A percentile compares a stretch with the other conserved stretches of the same genome.
phyloP scores from a whole-genome alignment of 2,888 invertebrate genomes.

The Anodontia alba region DNA sequence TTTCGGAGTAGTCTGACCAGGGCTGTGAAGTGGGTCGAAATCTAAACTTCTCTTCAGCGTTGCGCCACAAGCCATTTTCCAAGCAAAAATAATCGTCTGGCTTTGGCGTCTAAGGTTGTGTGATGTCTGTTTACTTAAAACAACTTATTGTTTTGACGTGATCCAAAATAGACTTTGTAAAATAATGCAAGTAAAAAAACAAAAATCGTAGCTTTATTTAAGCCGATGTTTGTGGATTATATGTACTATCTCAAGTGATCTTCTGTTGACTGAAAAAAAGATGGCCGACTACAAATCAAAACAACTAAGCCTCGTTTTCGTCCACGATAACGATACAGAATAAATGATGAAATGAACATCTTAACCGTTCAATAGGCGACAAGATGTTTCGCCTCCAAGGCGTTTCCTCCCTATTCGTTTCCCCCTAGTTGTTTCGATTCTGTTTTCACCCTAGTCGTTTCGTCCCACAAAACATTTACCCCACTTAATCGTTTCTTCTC shows the following conservation, averaged over 20 bases:
- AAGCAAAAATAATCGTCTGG: neutral
- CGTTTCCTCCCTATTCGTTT: no score
- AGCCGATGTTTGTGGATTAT: neutral
- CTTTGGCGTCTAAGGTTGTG: no score
- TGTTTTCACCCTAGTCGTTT: no score
- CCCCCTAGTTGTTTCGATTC: no score
- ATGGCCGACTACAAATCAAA: conserved; percentile 14
- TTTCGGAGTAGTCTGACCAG: conserved; percentile 90
- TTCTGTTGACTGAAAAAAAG: neutral
- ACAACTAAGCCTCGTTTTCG: conserved; percentile 3
- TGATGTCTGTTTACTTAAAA: no score
- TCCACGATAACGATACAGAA: neutral
- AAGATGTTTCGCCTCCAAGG: no score
- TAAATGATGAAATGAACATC: neutral
- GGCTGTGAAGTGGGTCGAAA: conserved; percentile 95
- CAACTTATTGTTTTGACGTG: no score
- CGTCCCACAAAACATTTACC: no score
- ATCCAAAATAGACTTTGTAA: neutral
- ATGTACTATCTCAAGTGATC: neutral
- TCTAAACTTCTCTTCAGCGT: conserved; percentile 97
- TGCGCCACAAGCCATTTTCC: conserved; percentile 95
- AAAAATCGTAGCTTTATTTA: no score
- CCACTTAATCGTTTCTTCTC: no score
- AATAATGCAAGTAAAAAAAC: neutral
- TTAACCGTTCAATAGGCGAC: no score